Evolutionary conservation across 2,797 vertebrate species (phyloP).

Genomic region (Mus caroli): DNA sequence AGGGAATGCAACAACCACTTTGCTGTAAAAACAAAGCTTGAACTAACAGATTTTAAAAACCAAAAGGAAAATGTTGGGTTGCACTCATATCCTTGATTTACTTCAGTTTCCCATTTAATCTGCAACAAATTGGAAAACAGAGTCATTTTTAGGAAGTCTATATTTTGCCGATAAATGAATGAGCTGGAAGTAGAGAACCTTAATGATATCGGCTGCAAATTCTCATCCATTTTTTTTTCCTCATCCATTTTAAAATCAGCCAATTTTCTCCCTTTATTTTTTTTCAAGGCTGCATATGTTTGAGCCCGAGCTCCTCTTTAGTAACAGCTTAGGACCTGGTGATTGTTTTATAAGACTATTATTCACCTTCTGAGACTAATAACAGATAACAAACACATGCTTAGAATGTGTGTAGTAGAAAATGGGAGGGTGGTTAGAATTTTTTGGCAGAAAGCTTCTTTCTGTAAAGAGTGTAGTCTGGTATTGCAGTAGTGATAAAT

Average conservation of each 20-base stretch:
- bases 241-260: not conserved
- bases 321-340: not conserved
- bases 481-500: not conserved
- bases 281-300: not conserved
- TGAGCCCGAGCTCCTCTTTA: not conserved
- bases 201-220: not conserved
- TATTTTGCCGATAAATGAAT: slow-evolving; percentile 11
- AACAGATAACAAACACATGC: not conserved
- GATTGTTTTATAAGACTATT: not conserved
- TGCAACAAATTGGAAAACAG: slow-evolving; percentile 16
- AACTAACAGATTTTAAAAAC: not conserved
- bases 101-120: slow-evolving; percentile 10
- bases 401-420: not conserved
- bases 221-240: not conserved
- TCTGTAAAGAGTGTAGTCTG: not conserved
- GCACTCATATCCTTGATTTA: not conserved
- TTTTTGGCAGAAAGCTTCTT: not conserved
- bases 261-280: not conserved
- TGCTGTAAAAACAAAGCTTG: slow-evolving; percentile 10
- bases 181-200: not conserved
- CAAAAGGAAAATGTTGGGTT: slow-evolving; percentile 45
- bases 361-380: slow-evolving; percentile 2
- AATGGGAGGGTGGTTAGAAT: not conserved
- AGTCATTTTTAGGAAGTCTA: slow-evolving; percentile 19
- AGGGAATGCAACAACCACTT: not conserved